phyloP scores from a whole-genome alignment of 30 jellyfish, hydroid and myxozoan species.

The Aurelia aurita region DNA sequence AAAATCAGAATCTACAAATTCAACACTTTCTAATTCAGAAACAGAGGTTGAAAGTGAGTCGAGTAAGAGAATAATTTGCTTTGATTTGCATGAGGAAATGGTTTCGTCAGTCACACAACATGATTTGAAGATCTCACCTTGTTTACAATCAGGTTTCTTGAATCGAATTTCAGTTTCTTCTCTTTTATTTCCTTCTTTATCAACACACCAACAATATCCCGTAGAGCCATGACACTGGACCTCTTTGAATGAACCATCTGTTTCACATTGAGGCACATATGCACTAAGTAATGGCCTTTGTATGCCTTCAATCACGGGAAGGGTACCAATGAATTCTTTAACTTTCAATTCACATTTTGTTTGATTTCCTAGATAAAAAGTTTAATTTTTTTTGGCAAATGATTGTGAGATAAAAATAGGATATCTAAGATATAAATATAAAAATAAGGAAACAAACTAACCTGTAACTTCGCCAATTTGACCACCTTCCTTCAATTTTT shows the following conservation, averaged over 20 bases:
- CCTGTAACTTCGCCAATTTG: too few relatives aligned
- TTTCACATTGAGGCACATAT: slow-evolving; percentile 79
- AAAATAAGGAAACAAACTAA: too few relatives aligned
- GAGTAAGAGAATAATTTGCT: too few relatives aligned
- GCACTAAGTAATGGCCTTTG: slow-evolving; percentile 49
- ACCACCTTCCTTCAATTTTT: too few relatives aligned
- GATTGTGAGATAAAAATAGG: too few relatives aligned
- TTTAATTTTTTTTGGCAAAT: too few relatives aligned
- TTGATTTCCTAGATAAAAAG: neutral
- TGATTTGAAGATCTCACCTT: slow-evolving; percentile 18
- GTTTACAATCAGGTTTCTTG: slow-evolving; percentile 46
- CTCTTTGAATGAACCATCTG: slow-evolving; percentile 75
- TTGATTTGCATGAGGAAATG: too few relatives aligned
- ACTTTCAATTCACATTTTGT: slow-evolving; percentile 22
- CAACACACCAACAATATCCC: slow-evolving; percentile 96
- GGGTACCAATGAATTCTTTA: neutral
- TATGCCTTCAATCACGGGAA: slow-evolving; percentile 9
- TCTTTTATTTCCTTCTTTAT: slow-evolving; percentile 61
- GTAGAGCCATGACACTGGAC: slow-evolving; percentile 94
- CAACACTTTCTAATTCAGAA: too few relatives aligned
- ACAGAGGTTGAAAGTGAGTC: too few relatives aligned
- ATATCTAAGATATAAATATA: too few relatives aligned
- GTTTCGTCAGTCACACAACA: too few relatives aligned
- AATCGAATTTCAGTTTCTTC: slow-evolving; percentile 64
- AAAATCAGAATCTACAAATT: too few relatives aligned